Conservation (phyloP, 2,888 invertebrate species). For the Sipunculus nudus region DNA sequence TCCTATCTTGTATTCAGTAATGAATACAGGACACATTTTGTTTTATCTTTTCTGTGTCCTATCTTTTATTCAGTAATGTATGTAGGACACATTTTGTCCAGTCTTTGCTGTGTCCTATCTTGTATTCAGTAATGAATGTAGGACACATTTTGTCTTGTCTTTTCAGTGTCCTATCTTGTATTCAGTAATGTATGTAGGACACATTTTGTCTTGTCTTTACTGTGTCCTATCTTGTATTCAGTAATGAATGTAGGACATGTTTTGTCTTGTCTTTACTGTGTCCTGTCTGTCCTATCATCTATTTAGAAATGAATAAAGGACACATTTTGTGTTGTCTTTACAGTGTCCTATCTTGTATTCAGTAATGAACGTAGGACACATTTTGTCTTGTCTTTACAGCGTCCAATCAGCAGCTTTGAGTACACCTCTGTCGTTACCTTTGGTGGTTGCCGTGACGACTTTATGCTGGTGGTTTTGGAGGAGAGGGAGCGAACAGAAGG, state of each 20-base stretch:
- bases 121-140: too few relatives aligned
- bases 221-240: neutral
- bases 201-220: neutral
- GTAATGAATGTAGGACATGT: slow-evolving; percentile 5
- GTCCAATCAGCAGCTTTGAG: slow-evolving; percentile 78
- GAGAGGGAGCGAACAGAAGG: neutral
- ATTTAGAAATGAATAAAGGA: neutral
- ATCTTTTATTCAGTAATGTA: too few relatives aligned
- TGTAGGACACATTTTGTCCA: too few relatives aligned
- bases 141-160: too few relatives aligned
- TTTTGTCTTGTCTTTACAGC: slow-evolving; percentile 55
- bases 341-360: neutral
- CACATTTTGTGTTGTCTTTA: neutral
- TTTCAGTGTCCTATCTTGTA: too few relatives aligned
- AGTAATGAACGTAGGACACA: neutral
- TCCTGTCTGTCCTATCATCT: neutral
- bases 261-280: neutral
- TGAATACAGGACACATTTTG: too few relatives aligned
- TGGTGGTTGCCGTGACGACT: slow-evolving; percentile 94
- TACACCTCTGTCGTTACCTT: slow-evolving; percentile 92
- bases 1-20: too few relatives aligned
- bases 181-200: too few relatives aligned
- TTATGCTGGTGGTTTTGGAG: slow-evolving; percentile 81
- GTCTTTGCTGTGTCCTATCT: too few relatives aligned
- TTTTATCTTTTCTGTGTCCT: too few relatives aligned